Conservation (phyloP, 2,797 vertebrate genomes). For the Leucoraja ocellata region DNA sequence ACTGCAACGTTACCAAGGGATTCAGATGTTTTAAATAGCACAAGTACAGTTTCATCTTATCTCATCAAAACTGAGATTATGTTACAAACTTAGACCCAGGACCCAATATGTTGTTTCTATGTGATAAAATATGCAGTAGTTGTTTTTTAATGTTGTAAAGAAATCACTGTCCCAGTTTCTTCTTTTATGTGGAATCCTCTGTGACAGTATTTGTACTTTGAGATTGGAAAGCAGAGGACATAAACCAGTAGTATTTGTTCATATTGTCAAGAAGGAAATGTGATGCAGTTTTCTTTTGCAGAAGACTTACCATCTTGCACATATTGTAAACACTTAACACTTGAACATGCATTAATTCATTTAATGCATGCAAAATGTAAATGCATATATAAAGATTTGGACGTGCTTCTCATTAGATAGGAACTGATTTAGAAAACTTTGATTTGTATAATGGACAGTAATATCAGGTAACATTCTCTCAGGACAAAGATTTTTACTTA, state of each 20-base stretch:
- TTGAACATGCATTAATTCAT: background rate
- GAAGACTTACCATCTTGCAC: background rate
- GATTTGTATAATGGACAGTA: conserved; percentile 42
- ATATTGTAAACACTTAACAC: background rate
- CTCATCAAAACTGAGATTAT: background rate
- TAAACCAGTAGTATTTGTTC: background rate
- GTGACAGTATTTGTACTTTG: background rate
- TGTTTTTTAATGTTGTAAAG: conserved; percentile 5
- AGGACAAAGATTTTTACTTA: conserved; percentile 45
- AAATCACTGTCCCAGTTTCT: background rate
- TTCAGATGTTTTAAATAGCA: conserved; percentile 10
- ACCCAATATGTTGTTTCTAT: background rate
- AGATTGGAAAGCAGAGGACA: background rate
- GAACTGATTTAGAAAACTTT: conserved; percentile 42
- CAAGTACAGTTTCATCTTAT: background rate
- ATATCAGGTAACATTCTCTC: conserved; percentile 42
- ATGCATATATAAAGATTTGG: background rate
- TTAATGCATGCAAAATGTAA: background rate
- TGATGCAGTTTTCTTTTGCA: background rate
- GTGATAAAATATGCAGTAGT: background rate
- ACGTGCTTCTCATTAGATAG: conserved; percentile 29
- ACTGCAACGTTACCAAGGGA: background rate
- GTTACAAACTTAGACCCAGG: background rate
- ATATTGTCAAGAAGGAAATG: background rate
- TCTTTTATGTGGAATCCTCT: background rate